These are phyloP conservation scores for Genyomyrus donnyi DNA, from an alignment of 2,113 vertebrate species.

Conservation along the genomic window DNA sequence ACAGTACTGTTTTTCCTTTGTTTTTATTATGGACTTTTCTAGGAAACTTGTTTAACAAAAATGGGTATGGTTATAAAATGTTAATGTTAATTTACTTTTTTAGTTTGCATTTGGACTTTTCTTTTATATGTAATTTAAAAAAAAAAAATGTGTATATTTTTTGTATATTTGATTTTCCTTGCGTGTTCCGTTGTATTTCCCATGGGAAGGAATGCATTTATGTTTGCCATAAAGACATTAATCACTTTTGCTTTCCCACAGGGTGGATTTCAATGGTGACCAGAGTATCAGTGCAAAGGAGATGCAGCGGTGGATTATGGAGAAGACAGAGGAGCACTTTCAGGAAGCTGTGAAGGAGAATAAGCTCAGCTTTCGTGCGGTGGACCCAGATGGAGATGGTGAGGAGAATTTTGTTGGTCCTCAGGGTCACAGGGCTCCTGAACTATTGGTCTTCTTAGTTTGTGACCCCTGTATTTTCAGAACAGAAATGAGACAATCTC, in stretches of 20 bases:
- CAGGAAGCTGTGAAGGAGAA: slow-evolving; percentile 84
- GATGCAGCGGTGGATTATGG: slow-evolving; percentile 93
- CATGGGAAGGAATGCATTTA: background rate
- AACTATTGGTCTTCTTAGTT: background rate
- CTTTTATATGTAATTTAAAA: background rate
- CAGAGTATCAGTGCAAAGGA: slow-evolving; percentile 79
- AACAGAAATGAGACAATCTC: background rate
- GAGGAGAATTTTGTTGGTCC: slow-evolving; percentile 25
- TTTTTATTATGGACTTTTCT: background rate
- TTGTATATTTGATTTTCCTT: background rate
- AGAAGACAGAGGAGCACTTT: slow-evolving; percentile 90
- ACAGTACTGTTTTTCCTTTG: background rate
- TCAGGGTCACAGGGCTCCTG: background rate
- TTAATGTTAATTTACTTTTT: background rate
- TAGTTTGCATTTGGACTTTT: background rate
- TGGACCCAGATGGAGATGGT: slow-evolving; percentile 90
- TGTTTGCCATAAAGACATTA: background rate
- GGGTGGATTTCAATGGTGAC: slow-evolving; percentile 82
- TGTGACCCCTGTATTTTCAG: background rate
- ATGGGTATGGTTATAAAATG: background rate
- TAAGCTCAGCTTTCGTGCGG: slow-evolving; percentile 78
- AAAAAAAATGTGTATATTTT: background rate
- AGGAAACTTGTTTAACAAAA: background rate
- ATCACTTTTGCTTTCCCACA: slow-evolving; percentile 31
- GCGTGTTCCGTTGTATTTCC: background rate